Base-by-base conservation (phyloP, 1,140 invertebrate species). In the Bombus haemorrhoidalis region DNA sequence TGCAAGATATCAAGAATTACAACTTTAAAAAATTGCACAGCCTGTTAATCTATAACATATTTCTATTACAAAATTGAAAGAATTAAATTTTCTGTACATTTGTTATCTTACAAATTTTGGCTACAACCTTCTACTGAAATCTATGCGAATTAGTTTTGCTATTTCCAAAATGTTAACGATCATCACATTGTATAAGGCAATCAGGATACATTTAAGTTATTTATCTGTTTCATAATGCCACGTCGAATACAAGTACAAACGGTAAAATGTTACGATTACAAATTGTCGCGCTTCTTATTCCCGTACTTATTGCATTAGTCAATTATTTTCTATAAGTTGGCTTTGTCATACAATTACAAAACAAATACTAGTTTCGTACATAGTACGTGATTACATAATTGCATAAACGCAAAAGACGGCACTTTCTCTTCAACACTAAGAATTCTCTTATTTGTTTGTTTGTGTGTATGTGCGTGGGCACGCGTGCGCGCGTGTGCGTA, bases 11-110 rank as follows among this genome's bases (percentile, higher is more conserved):
- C 59, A 72, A 81, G 64, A 41, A 81, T 57, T 39, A 85, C 82
- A 79, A 82, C 37, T 85, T 84, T 68, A 39, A 47, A 91, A 64
- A 78, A 91, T 81, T 83, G 82, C 80, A 89, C 87, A 90, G 85
- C 82, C 87, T 89, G 68, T 78, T 77, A 64, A 74, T 37, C 39
- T 77, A 80, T 71, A 73, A 68, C 66, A 69, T 75, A 57, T 73
- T 66, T 81, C 57, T 62, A 37, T 87, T 68, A 77, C 72, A 76
- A 83, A 72, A 73, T 22, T 59, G 69, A 81, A 85, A 71, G 59
- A 72, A 84, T 72, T 66, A 80, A 85, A 80, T 85, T 85, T 72
- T n/a, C 68, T 64, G 77, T 71, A 72, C 81, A 90, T 37, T 18
- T 59, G n/a, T 76, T 76, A 84, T 79, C 28, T 79, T 84, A 86